Base-by-base conservation (phyloP, 2,888 invertebrate genomes). In the Nezara viridula region DNA sequence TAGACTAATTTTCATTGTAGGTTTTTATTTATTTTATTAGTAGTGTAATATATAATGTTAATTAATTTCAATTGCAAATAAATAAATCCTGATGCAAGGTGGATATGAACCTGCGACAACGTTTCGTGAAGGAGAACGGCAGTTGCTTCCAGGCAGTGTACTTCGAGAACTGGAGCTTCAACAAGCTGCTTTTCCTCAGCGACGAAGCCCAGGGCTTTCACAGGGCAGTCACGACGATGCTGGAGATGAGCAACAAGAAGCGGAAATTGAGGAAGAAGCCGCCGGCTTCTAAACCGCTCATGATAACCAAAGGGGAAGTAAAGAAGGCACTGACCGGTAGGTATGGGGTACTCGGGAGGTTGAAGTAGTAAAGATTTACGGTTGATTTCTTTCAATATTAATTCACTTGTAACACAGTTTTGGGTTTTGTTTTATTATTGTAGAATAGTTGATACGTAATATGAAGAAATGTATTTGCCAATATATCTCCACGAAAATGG, bases 151-250 rank as follows among this genome's bases (percentile, higher is more conserved):
- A 88, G 73, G 88, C 55, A 4, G 60, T 88, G 27, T 88, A 88
- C 40, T 88, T 73, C 73, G 88, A 88, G 73, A 88, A 88, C 49
- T 88, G 88, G 88, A 88, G 88, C 73, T 88, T 88, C 47, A 88
- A 88, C 73, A 88, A 88, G 88, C 44, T 88, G 2, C 27, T 88
- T 10, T 88, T 88, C 73, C 73, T 88, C 47, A 73, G 66, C 44
- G 66, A 73, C 32, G 44, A 73, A 16, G 88, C 88, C 5, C 47
- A 66, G 16, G 44, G 88, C 3, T 40, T 49, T 44, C 24, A 88
- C 49, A 47, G 44, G n/a, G 73, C 88, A 16, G 32, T 66, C 16
- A 73, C 37, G 10, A 47, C 88, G 2, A 44, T 88, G 40, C 40
- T 73, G 14, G 47, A 60, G 27, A 47, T 73, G 27, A 73, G 49